A percentile compares a stretch with the other conserved stretches of the same genome.
Evolutionary conservation across 2,888 invertebrate species (phyloP).

Genomic region (Horisme vitalbata): DNA sequence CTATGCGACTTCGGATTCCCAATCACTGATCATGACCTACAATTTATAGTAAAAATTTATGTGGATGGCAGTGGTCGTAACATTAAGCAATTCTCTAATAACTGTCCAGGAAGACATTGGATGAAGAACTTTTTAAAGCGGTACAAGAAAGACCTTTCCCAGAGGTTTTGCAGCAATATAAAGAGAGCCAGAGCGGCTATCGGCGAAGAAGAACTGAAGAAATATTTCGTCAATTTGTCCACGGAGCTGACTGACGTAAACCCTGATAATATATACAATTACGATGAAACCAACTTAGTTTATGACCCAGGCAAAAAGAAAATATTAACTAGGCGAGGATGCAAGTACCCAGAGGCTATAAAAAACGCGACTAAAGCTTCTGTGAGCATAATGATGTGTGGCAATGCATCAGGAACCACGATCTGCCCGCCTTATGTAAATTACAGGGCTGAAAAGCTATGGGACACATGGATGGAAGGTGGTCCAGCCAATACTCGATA

Average conservation of each 20-base stretch:
- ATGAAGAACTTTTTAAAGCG: neutral
- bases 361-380: conserved; percentile 10
- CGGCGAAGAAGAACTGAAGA: neutral
- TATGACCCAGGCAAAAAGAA: conserved; percentile 25
- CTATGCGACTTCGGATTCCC: too few species aligned
- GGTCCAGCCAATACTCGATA: too few species aligned
- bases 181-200: neutral
- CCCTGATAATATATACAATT: conserved; percentile 21
- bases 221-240: neutral
- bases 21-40: too few species aligned
- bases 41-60: too few species aligned
- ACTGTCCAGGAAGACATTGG: neutral
- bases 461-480: neutral
- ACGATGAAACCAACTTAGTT: conserved; percentile 24
- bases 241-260: neutral
- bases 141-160: neutral
- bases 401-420: conserved; percentile 2
- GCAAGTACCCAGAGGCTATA: conserved; percentile 21
- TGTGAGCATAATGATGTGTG: conserved; percentile 6
- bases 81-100: neutral
- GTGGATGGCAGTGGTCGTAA: too few species aligned
- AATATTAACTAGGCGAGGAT: conserved; percentile 20
- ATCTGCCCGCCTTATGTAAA: conserved; percentile 7
- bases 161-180: neutral
- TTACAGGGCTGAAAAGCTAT: conserved; percentile 2